A percentile compares a stretch with the other conserved stretches of the same genome.
Evolutionary conservation across 2,797 vertebrate species (phyloP).

Genomic region (Dendrocincla tyrannina): DNA sequence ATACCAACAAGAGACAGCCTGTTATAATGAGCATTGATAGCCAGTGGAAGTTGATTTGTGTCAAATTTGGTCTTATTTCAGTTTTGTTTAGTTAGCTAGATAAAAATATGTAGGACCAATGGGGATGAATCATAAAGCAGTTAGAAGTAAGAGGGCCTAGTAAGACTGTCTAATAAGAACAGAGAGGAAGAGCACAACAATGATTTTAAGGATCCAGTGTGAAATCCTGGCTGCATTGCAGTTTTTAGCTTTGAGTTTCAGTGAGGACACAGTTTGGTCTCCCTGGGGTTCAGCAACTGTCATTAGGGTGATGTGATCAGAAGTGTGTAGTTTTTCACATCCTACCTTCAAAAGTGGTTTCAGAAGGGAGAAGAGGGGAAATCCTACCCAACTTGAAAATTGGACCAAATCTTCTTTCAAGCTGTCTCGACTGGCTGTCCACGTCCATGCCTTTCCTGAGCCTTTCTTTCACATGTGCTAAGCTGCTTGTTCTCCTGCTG

Average conservation of each 20-base stretch:
- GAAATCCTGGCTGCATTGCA: not conserved
- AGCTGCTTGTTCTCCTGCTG: constrained; percentile 21
- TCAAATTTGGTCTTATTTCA: not conserved
- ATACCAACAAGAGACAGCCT: not conserved
- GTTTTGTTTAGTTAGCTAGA: not conserved
- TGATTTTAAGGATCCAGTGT: not conserved
- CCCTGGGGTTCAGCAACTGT: not conserved
- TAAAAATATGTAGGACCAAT: not conserved
- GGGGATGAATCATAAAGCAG: not conserved
- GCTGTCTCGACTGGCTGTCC: constrained; percentile 26
- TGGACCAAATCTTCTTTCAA: constrained; percentile 47
- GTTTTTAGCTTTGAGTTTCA: not conserved
- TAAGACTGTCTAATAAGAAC: not conserved
- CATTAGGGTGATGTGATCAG: not conserved
- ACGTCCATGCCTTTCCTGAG: constrained; percentile 5
- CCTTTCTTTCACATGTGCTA: constrained; percentile 6
- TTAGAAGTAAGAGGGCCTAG: not conserved
- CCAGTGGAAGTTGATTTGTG: not conserved
- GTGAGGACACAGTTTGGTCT: not conserved
- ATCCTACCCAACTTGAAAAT: constrained; percentile 6
- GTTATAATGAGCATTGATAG: not conserved
- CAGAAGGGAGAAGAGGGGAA: not conserved
- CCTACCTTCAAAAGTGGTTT: not conserved
- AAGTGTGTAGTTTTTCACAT: not conserved
- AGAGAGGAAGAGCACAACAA: not conserved